Evolutionary conservation across 2,113 vertebrate genomes (phyloP).

Genomic region (Symphodus melops): DNA sequence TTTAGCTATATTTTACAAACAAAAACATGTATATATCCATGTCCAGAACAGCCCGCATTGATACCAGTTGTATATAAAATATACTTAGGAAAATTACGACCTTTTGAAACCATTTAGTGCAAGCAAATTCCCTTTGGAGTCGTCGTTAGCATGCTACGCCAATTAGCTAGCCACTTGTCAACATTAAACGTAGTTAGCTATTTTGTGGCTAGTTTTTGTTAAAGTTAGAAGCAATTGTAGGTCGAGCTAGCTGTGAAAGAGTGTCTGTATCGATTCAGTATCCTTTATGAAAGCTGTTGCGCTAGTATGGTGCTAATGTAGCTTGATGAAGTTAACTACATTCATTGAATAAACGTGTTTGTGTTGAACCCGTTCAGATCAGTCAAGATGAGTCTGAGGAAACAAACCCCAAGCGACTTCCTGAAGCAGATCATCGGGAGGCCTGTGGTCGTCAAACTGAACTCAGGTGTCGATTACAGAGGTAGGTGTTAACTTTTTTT

Average conservation of each 20-base stretch:
- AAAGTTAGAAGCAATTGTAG: too few species aligned
- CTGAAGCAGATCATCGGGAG: constrained; percentile 99
- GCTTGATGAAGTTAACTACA: background rate
- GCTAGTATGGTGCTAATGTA: constrained; percentile 21
- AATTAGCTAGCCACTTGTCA: constrained; percentile 6
- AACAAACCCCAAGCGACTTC: constrained; percentile 98
- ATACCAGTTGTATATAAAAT: too few species aligned
- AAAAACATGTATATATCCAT: accelerated
- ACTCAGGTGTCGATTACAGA: constrained; percentile 99
- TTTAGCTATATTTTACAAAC: background rate
- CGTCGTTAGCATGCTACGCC: constrained; percentile 20
- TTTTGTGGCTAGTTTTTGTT: background rate
- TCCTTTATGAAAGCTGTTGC: background rate
- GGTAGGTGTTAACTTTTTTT: too few species aligned
- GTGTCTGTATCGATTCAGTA: too few species aligned
- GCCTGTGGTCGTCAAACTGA: constrained; percentile 97
- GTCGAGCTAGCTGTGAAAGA: too few species aligned
- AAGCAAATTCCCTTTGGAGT: background rate
- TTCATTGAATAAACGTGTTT: background rate
- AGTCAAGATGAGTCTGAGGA: constrained; percentile 93
- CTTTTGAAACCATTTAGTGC: accelerated
- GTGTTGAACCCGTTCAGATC: background rate
- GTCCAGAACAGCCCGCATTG: accelerated
- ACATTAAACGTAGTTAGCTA: too few species aligned
- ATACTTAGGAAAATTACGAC: background rate